Evolutionary conservation across 2,113 vertebrate species (phyloP), one percentile per base, ranked within the genome.

Genomic region (Uria lomvia): DNA sequence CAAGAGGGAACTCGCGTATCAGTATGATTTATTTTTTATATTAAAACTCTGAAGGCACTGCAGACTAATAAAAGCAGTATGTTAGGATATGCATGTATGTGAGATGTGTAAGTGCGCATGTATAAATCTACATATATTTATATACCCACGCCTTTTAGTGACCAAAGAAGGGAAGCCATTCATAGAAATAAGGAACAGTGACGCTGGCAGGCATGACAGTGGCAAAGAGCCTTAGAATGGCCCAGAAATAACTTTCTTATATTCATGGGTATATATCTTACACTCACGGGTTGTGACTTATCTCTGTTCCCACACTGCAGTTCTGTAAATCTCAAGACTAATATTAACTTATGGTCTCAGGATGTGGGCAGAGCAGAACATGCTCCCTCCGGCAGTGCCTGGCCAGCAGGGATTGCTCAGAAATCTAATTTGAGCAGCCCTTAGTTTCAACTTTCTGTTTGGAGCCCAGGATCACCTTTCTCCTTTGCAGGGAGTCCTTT

Each of bases 1-100:
- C 97, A 91, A 95, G 97, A 96, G 96, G 97, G 97, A 88, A 75
- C 92, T 94, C 84, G 0, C 15, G 8, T 40, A 56, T 81, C 86
- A 87, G n/a, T 21, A 3, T 12, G 29, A 11, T 85, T 78, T 63
- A 11, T 42, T 56, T 76, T 79, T 59, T 43, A 0, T 59, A 8
- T 75, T 52, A 30, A 56, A 74, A 36, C 29, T 59, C 38, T 2
- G 47, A 81, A 30, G 34, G 52, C 43, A 65, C 65, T 4, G 4
- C 32, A 74, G 52, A 36, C 19, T 40, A 23, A 47, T 40, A 26
- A 60, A 75, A 22, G 34, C 16, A 6, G 14, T 24, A 7, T 42
- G 5, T 22, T 52, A 9, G 34, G 36, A 20, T 43, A 12, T 29
- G 21, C 9, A 5, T 26, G 15, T 47, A 36, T 77, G 42, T 18